Conservation (phyloP, 2,888 invertebrate genomes). For the Macroteleia sp. region DNA sequence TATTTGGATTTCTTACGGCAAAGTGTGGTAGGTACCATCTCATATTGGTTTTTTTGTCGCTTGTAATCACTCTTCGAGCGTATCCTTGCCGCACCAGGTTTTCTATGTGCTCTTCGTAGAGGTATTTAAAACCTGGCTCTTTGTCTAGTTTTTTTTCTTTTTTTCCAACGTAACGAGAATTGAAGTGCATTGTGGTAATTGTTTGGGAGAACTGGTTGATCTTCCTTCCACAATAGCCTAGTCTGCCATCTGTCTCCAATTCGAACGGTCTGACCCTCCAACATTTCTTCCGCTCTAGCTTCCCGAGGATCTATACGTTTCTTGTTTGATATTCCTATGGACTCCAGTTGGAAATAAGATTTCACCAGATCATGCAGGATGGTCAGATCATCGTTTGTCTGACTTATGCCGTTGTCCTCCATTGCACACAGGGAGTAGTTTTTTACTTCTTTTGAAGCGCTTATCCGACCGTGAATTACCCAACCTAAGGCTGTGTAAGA, state of each 20-base stretch:
- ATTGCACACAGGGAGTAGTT: no score
- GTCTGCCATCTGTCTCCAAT: constrained; percentile 29
- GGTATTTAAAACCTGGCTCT: neutral
- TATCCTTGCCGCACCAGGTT: constrained; percentile 3
- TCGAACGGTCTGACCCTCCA: constrained; percentile 6
- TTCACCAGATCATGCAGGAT: neutral
- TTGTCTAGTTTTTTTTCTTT: neutral
- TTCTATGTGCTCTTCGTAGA: constrained; percentile 19
- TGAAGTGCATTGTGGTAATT: constrained; percentile 32
- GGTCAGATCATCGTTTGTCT: neutral
- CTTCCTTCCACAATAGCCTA: constrained; percentile 17
- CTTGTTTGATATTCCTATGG: constrained; percentile 3
- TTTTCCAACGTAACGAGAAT: constrained; percentile 70
- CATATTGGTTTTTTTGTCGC: neutral
- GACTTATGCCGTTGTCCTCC: no score
- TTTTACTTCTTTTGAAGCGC: no score
- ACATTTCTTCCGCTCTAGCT: neutral
- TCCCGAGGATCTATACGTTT: neutral
- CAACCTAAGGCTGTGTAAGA: no score
- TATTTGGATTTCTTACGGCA: constrained; percentile 67
- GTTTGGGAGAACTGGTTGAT: neutral
- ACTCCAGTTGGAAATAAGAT: constrained; percentile 2
- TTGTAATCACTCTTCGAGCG: neutral
- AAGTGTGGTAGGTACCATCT: constrained; percentile 54
- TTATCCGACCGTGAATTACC: no score